Base-by-base conservation (phyloP, 1,140 invertebrate genomes). In the Lasioglossum baleicum region DNA sequence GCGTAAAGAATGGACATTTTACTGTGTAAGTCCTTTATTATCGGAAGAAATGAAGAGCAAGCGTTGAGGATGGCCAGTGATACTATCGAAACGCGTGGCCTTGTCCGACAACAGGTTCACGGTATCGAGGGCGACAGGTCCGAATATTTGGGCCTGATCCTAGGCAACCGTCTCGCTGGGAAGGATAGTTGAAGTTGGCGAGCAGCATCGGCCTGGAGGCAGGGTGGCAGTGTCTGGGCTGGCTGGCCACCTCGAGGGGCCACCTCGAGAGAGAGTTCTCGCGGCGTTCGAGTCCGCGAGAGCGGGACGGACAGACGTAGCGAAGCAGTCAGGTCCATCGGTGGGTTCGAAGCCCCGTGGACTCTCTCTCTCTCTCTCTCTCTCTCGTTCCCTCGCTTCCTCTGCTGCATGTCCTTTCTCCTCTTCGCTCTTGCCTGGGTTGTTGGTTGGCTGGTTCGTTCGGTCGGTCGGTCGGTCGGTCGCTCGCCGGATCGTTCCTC, bases 271-370 rank as follows among this genome's bases (percentile, higher is more conserved):
- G 58, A 63, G 69, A 83, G 20, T 64, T 66, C 35, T 44, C 44
- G 42, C 58, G 58, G 58, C 10, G 68, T 17, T 53, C 61, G 22
- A 56, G 61, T 51, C 68, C 31, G 53, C 22, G 64, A 58, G 44
- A 72, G 58, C 48, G 65, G 53, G 44, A 82, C 56, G 26, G 73
- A 82, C 15, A 48, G 83, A 75, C 71, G 75, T 40, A 80, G 51
- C 44, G 7, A 7, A 51, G 68, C 70, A 80, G 80, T 82, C 72
- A 79, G 84, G 83, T 85, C 75, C 75, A 84, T 85, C 79, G 35
- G 79, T 85, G 83, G 66, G 84, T 85, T 85, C 84, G 73, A 85
- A 84, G 80, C 75, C 78, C 58, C 65, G 71, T 58, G 53, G 79
- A 22, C 60, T 69, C 82, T 58, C 60, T 67, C 51, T 58, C 51